Conservation (phyloP, 2,797 vertebrate species). For the Hypotaenidia okinawae region DNA sequence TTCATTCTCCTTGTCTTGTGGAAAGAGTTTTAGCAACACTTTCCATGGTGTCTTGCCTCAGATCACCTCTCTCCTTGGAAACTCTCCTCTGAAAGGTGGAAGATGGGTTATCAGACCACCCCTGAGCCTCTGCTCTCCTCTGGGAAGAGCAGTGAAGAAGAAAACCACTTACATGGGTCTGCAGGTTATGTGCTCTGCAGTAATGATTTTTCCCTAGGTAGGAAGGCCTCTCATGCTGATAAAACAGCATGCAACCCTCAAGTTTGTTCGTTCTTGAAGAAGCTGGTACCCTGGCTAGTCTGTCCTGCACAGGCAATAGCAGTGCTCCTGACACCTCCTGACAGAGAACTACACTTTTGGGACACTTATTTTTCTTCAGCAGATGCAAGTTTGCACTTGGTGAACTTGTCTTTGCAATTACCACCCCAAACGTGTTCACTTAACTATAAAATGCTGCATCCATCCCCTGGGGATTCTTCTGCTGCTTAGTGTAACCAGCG, state of each 20-base stretch:
- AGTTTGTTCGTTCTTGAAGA: neutral
- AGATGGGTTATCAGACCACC: neutral
- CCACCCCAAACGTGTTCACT: fast-evolving
- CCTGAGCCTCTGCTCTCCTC: neutral
- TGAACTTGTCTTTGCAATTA: neutral
- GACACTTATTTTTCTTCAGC: neutral
- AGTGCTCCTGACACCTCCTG: neutral
- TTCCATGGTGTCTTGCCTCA: constrained; percentile 4
- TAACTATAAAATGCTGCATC: neutral
- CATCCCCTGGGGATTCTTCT: neutral
- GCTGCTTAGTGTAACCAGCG: neutral
- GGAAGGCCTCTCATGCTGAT: neutral
- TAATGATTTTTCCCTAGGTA: neutral
- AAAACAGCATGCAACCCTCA: neutral
- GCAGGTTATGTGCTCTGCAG: neutral
- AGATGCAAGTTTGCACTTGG: neutral
- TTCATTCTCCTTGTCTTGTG: neutral
- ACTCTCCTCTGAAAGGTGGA: neutral
- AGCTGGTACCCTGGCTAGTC: neutral
- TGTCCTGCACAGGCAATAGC: neutral
- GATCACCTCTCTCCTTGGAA: constrained; percentile 26
- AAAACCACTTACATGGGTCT: neutral
- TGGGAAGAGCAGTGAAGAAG: neutral
- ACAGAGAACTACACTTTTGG: neutral
- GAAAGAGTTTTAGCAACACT: neutral